Evolutionary conservation across 1,140 invertebrate genomes (phyloP), one percentile per base, ranked within the genome.

Genomic region (Maniola jurtina): DNA sequence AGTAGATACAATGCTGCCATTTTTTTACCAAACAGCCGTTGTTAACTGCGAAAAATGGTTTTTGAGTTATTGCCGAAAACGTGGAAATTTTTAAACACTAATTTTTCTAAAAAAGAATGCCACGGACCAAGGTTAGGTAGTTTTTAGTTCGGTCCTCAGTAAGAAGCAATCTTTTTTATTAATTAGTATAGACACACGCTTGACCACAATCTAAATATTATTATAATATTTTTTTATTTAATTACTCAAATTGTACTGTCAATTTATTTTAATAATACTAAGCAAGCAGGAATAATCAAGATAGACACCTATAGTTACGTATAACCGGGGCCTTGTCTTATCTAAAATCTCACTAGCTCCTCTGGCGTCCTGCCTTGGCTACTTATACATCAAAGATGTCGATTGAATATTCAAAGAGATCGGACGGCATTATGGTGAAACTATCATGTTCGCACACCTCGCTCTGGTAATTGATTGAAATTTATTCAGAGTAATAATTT

Each of bases 401-500:
- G 72, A 75, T 78, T 87, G 84, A 89, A 87, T 89, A 89, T 89
- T 89, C 86, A 89, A 78, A 79, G 77, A 83, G 79, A 78, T 83
- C 75, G 80, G 81, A 74, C 72, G 72, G 80, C 74, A 84, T 85
- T 81, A 83, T 78, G 75, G 72, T 71, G 74, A 78, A 88, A 76
- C 79, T 76, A 75, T 69, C 79, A 75, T 77, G 72, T 74, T 70
- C 73, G 61, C 69, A 73, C 81, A 78, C 78, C 84, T 80, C 72
- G 70, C 73, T 77, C 75, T 75, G 76, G 71, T 86, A 89, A 89
- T 89, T 89, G 83, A 89, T 88, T 89, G 84, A 89, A 88, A 88
- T 88, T 80, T 88, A 89, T 89, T 85, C 86, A 85, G 70, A 84
- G 73, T 75, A 81, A 81, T 79, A 80, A 78, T 81, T 84, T 79